phyloP scores from a whole-genome alignment of 2,797 vertebrate genomes.

The Periophthalmus magnuspinnatus region DNA sequence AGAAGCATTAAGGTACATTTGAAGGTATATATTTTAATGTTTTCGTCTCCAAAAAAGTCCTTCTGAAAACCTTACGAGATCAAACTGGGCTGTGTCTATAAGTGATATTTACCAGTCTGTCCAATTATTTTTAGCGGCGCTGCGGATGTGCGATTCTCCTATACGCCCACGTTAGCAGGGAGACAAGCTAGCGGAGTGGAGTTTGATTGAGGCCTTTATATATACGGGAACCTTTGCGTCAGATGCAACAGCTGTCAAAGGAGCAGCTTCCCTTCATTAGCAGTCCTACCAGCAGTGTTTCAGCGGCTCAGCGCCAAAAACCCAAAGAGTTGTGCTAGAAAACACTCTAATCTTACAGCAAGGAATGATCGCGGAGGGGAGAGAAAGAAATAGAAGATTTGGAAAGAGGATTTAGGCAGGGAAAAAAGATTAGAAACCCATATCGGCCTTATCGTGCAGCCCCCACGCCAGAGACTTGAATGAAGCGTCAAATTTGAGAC shows the following conservation, averaged over 20 bases:
- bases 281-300: slow-evolving; percentile 67
- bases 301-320: slow-evolving; percentile 58
- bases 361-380: slow-evolving; percentile 63
- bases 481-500: slow-evolving; percentile 84
- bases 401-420: slow-evolving; percentile 79
- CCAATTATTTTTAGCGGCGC: slow-evolving; percentile 71
- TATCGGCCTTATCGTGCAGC: slow-evolving; percentile 82
- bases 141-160: slow-evolving; percentile 41
- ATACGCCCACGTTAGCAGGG: slow-evolving; percentile 51
- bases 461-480: slow-evolving; percentile 80
- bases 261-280: slow-evolving; percentile 74
- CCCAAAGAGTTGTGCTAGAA: slow-evolving; percentile 67
- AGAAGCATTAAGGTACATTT: slow-evolving; percentile 47
- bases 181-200: slow-evolving; percentile 52
- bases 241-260: slow-evolving; percentile 78
- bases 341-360: slow-evolving; percentile 76
- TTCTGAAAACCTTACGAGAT: slow-evolving; percentile 52
- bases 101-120: slow-evolving; percentile 71
- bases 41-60: slow-evolving; percentile 38
- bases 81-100: slow-evolving; percentile 47
- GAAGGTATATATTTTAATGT: slow-evolving; percentile 36
- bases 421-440: slow-evolving; percentile 79
- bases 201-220: slow-evolving; percentile 73
- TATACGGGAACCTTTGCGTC: slow-evolving; percentile 67
- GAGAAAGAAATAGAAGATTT: slow-evolving; percentile 75